Evolutionary conservation across 2,113 vertebrate genomes (phyloP).

Genomic region (Protobothrops flavoviridis): DNA sequence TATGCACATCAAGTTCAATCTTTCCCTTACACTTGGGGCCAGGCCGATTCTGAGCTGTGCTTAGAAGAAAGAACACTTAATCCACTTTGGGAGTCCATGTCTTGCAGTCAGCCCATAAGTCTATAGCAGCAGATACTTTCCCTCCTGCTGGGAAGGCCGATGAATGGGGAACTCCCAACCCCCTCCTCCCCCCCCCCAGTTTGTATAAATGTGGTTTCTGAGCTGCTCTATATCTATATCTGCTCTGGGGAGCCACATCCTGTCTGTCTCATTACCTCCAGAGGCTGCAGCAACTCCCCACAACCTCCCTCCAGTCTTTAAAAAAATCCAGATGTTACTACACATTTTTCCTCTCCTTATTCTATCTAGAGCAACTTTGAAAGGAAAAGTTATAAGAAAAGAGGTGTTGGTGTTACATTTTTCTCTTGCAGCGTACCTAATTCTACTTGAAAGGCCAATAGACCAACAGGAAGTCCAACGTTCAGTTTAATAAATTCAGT

Average conservation of each 20-base stretch:
- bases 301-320: background rate
- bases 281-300: background rate
- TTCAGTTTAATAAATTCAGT: background rate
- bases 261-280: background rate
- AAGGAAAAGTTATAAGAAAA: background rate
- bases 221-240: conserved; percentile 4
- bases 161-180: background rate
- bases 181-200: background rate
- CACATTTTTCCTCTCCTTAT: background rate
- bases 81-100: background rate
- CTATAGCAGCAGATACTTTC: background rate
- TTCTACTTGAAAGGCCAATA: background rate
- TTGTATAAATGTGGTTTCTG: background rate
- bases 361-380: background rate
- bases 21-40: background rate
- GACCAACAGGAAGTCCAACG: background rate
- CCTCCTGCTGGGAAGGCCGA: background rate
- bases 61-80: background rate
- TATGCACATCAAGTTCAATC: background rate
- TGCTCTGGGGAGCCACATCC: conserved; percentile 12
- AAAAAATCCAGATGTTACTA: conserved; percentile 14
- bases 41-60: background rate
- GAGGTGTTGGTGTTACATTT: background rate
- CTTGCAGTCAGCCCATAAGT: background rate
- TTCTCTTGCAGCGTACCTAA: background rate